These are phyloP conservation scores for Macrophya alboannulata DNA, from an alignment of 2,888 invertebrate species.

Conservation along the genomic window DNA sequence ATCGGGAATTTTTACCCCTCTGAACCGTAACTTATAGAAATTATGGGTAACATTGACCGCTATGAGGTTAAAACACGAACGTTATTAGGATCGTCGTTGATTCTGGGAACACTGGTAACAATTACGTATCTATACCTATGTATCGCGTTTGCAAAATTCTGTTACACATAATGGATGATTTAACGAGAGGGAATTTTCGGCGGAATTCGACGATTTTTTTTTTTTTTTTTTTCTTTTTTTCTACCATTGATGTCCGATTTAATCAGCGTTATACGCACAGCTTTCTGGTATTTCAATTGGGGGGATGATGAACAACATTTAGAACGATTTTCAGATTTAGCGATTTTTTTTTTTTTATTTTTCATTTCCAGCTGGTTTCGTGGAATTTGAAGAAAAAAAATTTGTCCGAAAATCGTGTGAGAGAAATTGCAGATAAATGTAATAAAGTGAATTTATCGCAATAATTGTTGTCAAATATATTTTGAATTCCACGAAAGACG, in stretches of 20 bases:
- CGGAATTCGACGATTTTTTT: not conserved
- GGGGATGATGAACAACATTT: not conserved
- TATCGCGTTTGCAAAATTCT: not conserved
- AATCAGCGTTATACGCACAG: not conserved
- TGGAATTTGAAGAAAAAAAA: too few relatives aligned
- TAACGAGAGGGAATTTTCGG: not conserved
- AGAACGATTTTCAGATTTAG: not conserved
- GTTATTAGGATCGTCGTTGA: slow-evolving; percentile 1
- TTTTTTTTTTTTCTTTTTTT: too few relatives aligned
- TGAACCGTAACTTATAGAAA: not conserved
- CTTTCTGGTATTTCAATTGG: not conserved
- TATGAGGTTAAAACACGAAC: not conserved
- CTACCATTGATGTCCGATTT: not conserved
- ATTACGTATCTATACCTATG: not conserved
- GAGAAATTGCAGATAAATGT: too few relatives aligned
- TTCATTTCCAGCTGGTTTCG: too few relatives aligned
- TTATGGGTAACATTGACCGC: not conserved
- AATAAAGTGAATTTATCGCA: too few relatives aligned
- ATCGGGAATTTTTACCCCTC: too few relatives aligned
- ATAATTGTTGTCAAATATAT: too few relatives aligned
- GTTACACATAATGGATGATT: not conserved
- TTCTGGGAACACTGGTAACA: not conserved
- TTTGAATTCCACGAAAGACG: too few relatives aligned
- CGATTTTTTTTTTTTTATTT: too few relatives aligned
- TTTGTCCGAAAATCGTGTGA: too few relatives aligned